Percentiles rank a stretch among this genome's conserved stretches.
These are phyloP conservation scores for Desmophyllum pertusum DNA, from an alignment of 92 coral and sea anemone species.

Conservation along the genomic window DNA sequence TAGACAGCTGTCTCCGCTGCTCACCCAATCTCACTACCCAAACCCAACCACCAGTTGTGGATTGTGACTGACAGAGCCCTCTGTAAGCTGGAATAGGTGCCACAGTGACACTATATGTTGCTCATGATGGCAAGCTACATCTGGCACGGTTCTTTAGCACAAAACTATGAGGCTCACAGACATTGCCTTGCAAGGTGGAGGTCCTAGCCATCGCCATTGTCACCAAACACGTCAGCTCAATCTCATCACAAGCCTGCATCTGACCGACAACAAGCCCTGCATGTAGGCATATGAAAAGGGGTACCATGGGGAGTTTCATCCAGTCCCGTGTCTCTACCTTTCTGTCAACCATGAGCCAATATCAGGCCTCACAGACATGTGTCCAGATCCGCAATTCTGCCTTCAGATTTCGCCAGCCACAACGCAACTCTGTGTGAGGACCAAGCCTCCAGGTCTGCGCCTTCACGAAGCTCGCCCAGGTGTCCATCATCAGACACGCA, in stretches of 20 bases:
- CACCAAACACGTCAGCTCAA: background rate
- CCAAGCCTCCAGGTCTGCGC: background rate
- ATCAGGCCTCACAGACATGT: background rate
- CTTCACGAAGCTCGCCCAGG: background rate
- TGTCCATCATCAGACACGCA: background rate
- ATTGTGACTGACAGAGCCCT: constrained; percentile 52
- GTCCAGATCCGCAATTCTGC: background rate
- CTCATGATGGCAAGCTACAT: background rate
- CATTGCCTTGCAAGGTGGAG: background rate
- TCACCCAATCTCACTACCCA: constrained; percentile 51
- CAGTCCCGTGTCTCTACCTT: background rate
- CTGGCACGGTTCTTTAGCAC: background rate
- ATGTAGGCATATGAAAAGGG: background rate
- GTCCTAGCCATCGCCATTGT: background rate
- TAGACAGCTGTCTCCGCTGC: constrained; percentile 47
- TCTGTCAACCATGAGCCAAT: background rate
- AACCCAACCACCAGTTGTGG: constrained; percentile 54
- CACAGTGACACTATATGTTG: constrained; percentile 48
- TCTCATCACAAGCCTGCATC: too few relatives aligned
- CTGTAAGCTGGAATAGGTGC: constrained; percentile 51
- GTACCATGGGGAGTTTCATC: background rate
- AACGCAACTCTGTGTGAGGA: background rate
- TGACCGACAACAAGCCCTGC: background rate
- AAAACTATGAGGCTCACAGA: background rate
- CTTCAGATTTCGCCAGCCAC: background rate